Evolutionary conservation across 2,113 vertebrate genomes (phyloP), one percentile per base, ranked within the genome.

Genomic region (Zeus faber): DNA sequence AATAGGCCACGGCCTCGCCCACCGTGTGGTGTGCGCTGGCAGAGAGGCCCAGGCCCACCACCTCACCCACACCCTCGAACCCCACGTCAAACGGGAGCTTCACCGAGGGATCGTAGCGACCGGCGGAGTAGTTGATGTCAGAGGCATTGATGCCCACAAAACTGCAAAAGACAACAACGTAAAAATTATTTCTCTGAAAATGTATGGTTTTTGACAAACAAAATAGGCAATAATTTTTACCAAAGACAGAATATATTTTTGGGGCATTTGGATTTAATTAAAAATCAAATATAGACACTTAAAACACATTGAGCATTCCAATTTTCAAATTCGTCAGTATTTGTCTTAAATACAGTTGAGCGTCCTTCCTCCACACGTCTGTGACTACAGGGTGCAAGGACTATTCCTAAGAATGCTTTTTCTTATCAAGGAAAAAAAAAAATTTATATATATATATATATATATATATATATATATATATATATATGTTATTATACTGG

Each of bases 91-190:
- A 97, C 1, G 94, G 95, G 49, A 91, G 89, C 70, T 91, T 91
- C 73, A 90, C 70, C 0, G 91, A 89, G 0, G 89, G 23, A 54
- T 95, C 87, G 3, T 97, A 97, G 6, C 93, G 91, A 43, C 94
- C 95, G 0, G 95, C 93, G 0, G 93, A 88, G 78, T 93, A 94
- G 87, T 96, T 98, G 81, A 97, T 92, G 70, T 98, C 96, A 33
- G 94, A 94, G 17, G 95, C 93, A 51, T 97, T 97, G 81, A 97
- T 89, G 76, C 95, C 94, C 52, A 94, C 88, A 87, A 91, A 97
- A 80, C 96, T 98, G 83, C n/a, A n/a, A n/a, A n/a, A 31, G 33
- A 14, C 2, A n/a, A 29, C 11, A 37, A 14, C 4, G 33, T 14
- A 9, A 29, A 29, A 43, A 43, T 5, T n/a, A n/a, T n/a, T n/a